Evolutionary conservation across 2,888 invertebrate species (phyloP), one percentile per base, ranked within the genome.

Genomic region (Napeogenes sylphis): DNA sequence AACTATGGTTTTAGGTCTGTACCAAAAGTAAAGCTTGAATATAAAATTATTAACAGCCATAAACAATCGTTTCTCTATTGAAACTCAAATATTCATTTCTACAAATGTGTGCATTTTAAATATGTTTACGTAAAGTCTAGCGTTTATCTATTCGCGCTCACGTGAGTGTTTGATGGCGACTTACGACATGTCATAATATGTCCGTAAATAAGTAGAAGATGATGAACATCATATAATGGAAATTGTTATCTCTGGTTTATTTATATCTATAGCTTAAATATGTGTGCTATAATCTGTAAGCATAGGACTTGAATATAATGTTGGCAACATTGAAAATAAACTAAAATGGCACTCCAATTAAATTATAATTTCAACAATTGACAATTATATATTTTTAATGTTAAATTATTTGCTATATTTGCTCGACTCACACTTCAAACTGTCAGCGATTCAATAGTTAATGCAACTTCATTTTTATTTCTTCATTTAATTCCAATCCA

Each of bases 141-240:
- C 30, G 8, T 51, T 30, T 30, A 51, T 51, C 61, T 58, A 64
- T 58, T 58, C 63, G 21, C 21, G 21, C 21, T 21, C 21, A 21
- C 21, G 21, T 21, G 21, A 21, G 21, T 21, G 1, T 65, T 65
- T 65, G 62, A 63, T 58, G 58, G 45, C 57, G 56, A 63, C 55
- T 71, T 73, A 72, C 68, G 68, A 70, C 67, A 70, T 75, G 75
- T 78, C 75, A 80, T 81, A 80, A 80, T 78, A 68, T 75, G 62
- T 63, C 71, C 67, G 80, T 81, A 81, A 81, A 81, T 81, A 79
- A 72, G 59, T 59, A 58, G 64, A 51, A 70, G 66, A 73, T 73
- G 73, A 74, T 73, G 71, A 70, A 75, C 71, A 70, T 57, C 70
- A 46, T 56, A 77, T 76, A 77, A 77, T 75, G 71, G 73, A 68